A percentile compares a stretch with the other conserved stretches of the same genome.
These are phyloP conservation scores for Microtus ochrogaster DNA, from an alignment of 2,113 vertebrate species.

Conservation along the genomic window DNA sequence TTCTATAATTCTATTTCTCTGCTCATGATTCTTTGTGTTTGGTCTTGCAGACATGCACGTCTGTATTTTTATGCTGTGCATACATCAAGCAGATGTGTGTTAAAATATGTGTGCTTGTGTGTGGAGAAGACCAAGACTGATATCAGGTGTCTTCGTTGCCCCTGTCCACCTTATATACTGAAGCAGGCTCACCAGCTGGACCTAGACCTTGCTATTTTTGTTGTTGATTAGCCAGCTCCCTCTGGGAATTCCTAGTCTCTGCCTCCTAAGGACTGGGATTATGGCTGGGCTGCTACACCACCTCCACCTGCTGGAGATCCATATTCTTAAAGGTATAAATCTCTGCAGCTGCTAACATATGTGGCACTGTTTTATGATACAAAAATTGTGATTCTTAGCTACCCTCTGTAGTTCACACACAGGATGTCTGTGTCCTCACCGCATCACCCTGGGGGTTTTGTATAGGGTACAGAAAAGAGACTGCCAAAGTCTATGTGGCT, in stretches of 20 bases:
- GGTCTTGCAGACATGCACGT: neutral
- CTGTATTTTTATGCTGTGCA: neutral
- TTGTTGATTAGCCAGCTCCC: neutral
- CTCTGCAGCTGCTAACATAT: neutral
- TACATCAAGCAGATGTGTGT: too few species aligned
- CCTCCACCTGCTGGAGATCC: neutral
- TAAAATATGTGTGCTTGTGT: neutral
- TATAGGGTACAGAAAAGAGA: neutral
- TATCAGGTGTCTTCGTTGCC: neutral
- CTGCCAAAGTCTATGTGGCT: neutral
- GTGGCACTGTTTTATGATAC: neutral
- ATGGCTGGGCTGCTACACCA: neutral
- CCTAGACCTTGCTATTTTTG: neutral
- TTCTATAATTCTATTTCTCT: neutral
- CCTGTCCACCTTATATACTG: neutral
- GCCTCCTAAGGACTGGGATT: neutral
- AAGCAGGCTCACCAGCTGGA: too few species aligned
- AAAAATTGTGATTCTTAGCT: neutral
- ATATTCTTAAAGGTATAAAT: neutral
- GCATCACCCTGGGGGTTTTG: neutral
- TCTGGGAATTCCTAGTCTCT: neutral
- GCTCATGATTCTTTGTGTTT: neutral
- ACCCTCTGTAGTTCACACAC: neutral
- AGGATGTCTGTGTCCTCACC: neutral
- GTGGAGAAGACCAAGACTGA: neutral